These are phyloP conservation scores for Caerostris extrusa DNA, from an alignment of 1,140 invertebrate species.

Conservation along the genomic window DNA sequence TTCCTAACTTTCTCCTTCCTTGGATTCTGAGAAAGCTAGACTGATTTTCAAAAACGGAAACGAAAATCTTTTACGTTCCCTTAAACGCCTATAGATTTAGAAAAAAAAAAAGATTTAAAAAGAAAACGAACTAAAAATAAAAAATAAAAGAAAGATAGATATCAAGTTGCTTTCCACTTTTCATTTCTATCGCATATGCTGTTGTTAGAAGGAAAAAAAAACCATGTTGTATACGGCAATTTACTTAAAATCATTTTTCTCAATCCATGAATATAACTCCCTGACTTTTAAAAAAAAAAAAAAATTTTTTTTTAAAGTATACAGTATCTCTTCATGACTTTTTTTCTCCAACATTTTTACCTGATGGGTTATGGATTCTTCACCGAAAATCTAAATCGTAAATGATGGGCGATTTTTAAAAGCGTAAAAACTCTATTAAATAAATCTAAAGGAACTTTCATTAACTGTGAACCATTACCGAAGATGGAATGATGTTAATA, in stretches of 20 bases:
- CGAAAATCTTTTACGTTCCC: not conserved
- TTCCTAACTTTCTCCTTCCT: not conserved
- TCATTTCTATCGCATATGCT: not conserved
- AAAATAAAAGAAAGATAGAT: not conserved
- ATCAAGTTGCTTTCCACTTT: not conserved
- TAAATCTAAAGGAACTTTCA: slow-evolving; percentile 13
- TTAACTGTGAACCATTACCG: slow-evolving; percentile 29
- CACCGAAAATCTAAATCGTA: not conserved
- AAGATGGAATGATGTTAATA: not conserved
- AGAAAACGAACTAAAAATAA: too few relatives aligned
- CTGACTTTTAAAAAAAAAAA: not conserved
- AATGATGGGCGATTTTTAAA: not conserved
- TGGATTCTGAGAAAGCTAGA: not conserved
- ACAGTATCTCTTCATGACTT: not conserved
- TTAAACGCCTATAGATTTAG: not conserved
- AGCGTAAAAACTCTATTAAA: not conserved
- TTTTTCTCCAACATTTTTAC: not conserved
- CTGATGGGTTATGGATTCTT: too few relatives aligned
- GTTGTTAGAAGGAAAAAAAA: not conserved
- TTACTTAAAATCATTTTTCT: not conserved
- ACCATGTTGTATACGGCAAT: not conserved
- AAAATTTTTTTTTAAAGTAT: too few relatives aligned
- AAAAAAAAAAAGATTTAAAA: not conserved
- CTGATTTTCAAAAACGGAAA: not conserved
- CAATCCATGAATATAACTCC: not conserved